These are phyloP conservation scores for Aphaenogaster floridana DNA, from an alignment of 1,140 invertebrate genomes.

Conservation along the genomic window DNA sequence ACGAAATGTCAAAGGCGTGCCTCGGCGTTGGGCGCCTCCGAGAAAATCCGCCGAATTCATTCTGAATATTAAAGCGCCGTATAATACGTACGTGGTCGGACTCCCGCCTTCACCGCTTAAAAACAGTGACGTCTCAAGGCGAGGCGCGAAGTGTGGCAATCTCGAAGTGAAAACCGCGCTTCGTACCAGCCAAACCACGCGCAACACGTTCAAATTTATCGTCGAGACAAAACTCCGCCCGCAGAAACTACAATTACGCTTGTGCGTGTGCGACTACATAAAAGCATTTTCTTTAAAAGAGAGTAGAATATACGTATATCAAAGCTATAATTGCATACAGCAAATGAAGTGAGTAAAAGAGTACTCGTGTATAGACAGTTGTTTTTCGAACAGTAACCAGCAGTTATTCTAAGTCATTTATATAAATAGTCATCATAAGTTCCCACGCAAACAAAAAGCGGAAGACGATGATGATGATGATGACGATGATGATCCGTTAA, in stretches of 20 bases:
- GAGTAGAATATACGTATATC: too few species aligned
- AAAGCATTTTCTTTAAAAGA: not conserved
- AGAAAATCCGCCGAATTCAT: slow-evolving; percentile 51
- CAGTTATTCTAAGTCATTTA: not conserved
- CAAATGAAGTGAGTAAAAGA: not conserved
- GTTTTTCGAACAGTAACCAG: not conserved
- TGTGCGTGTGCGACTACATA: not conserved
- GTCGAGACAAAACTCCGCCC: not conserved
- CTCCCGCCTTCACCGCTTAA: slow-evolving; percentile 8
- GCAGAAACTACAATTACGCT: not conserved
- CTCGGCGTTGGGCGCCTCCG: not conserved
- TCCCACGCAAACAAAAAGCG: slow-evolving; percentile 21
- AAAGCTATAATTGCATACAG: not conserved
- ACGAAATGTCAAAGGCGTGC: not conserved
- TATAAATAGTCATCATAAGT: not conserved
- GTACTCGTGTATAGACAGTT: not conserved
- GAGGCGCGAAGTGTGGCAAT: slow-evolving; percentile 50
- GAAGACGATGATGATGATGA: slow-evolving; percentile 26
- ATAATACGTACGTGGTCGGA: slow-evolving; percentile 32
- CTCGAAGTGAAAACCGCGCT: slow-evolving; percentile 33
- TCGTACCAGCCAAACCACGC: slow-evolving; percentile 20
- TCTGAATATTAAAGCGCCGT: slow-evolving; percentile 48
- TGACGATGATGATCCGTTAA: not conserved
- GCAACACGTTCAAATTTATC: slow-evolving; percentile 20
- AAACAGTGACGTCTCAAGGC: slow-evolving; percentile 61